Percentiles rank a stretch among this genome's conserved stretches.
Evolutionary conservation across 2,888 invertebrate genomes (phyloP).

Genomic region (Euphydryas editha): DNA sequence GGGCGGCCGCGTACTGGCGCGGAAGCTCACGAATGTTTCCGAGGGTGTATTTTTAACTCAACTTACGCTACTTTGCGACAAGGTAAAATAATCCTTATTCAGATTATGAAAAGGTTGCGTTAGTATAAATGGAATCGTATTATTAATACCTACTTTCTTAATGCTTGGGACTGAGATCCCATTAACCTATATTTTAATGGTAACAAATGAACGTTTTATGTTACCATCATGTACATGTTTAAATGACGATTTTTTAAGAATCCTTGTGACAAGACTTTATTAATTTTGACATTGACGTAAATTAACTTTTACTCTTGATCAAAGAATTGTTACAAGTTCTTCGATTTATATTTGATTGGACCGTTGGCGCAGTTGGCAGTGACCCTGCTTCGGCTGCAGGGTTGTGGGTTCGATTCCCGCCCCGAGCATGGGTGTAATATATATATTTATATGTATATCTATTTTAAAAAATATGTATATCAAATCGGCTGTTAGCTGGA

Average conservation of each 20-base stretch:
- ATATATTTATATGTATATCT: no score
- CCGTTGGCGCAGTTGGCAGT: no score
- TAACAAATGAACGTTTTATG: conserved; percentile 56
- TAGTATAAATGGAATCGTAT: conserved; percentile 36
- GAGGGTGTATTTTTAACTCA: conserved; percentile 76
- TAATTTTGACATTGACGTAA: conserved; percentile 6
- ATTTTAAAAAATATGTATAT: no score
- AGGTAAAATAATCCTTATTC: conserved; percentile 42
- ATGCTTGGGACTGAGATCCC: conserved; percentile 65
- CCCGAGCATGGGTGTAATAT: no score
- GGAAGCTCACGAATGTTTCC: conserved; percentile 66
- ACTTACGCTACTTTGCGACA: conserved; percentile 51
- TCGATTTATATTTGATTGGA: no score
- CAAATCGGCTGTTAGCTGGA: no score
- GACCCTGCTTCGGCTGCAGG: no score
- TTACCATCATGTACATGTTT: conserved; percentile 49
- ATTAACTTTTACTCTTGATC: background rate
- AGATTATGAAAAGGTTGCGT: conserved; percentile 42
- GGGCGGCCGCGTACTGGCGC: conserved; percentile 68
- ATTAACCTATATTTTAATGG: conserved; percentile 77
- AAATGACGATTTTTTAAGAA: conserved; percentile 20
- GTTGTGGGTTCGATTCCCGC: no score
- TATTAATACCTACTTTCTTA: conserved; percentile 59
- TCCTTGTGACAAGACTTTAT: conserved; percentile 8
- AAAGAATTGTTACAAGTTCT: background rate